A percentile compares a stretch with the other conserved stretches of the same genome.
These are phyloP conservation scores for Etheostoma perlongum DNA, from an alignment of 2,797 vertebrate genomes.

Conservation along the genomic window DNA sequence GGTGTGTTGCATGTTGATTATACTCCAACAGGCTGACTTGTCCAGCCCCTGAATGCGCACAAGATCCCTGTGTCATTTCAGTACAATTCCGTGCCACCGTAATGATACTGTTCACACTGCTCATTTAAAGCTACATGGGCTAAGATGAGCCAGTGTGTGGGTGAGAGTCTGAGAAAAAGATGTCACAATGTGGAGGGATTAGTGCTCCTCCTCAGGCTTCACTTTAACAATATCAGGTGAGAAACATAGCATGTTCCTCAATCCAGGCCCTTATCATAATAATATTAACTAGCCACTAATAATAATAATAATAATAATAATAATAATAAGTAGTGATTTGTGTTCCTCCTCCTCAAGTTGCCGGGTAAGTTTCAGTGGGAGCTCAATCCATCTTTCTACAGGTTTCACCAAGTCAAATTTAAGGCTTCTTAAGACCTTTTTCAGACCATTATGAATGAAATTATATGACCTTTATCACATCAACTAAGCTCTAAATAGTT, in stretches of 20 bases:
- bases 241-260: not conserved
- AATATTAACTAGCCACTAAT: not conserved
- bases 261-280: not conserved
- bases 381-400: not conserved
- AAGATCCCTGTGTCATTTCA: constrained; percentile 34
- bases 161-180: constrained; percentile 55
- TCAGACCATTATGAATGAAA: too few relatives aligned
- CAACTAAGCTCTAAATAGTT: too few relatives aligned
- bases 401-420: too few relatives aligned
- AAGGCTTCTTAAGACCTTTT: too few relatives aligned
- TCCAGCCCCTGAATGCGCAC: constrained; percentile 10
- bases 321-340: not conserved
- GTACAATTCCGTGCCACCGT: constrained; percentile 29
- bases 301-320: too few relatives aligned
- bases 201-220: constrained; percentile 38
- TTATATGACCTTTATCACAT: too few relatives aligned
- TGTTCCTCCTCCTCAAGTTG: not conserved
- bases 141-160: constrained; percentile 72
- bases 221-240: constrained; percentile 16
- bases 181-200: constrained; percentile 43
- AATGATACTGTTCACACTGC: constrained; percentile 48
- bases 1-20: constrained; percentile 22
- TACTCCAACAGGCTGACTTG: constrained; percentile 16
- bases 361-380: not conserved
- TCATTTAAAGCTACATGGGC: constrained; percentile 65